Evolutionary conservation across 2,797 vertebrate genomes (phyloP).

Genomic region (Danio tinwini): DNA sequence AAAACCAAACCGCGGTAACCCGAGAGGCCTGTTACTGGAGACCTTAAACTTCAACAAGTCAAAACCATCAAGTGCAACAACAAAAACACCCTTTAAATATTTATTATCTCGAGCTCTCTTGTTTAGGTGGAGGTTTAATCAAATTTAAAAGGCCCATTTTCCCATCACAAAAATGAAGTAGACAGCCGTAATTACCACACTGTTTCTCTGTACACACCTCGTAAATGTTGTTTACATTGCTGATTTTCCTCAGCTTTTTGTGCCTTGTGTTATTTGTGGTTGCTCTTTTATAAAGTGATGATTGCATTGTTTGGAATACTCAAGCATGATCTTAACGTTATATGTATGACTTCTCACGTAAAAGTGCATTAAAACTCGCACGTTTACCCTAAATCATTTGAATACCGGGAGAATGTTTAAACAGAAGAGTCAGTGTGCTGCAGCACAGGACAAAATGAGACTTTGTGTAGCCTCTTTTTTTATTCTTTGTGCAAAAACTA

Average conservation of each 20-base stretch:
- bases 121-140: slow-evolving; percentile 29
- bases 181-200: slow-evolving; percentile 27
- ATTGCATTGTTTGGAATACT: slow-evolving; percentile 32
- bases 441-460: slow-evolving; percentile 36
- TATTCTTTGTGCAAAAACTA: background rate
- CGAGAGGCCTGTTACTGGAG: slow-evolving; percentile 27
- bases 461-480: slow-evolving; percentile 38
- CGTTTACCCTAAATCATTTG: slow-evolving; percentile 9
- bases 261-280: slow-evolving; percentile 43
- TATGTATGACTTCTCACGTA: slow-evolving; percentile 4
- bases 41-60: slow-evolving; percentile 18
- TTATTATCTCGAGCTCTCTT: slow-evolving; percentile 38
- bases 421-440: slow-evolving; percentile 40
- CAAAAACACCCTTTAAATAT: slow-evolving; percentile 42
- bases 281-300: slow-evolving; percentile 42
- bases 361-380: slow-evolving; percentile 16
- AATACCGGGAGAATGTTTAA: slow-evolving; percentile 26
- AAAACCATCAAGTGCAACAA: slow-evolving; percentile 27
- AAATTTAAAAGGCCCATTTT: slow-evolving; percentile 47
- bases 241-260: slow-evolving; percentile 22
- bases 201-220: slow-evolving; percentile 40
- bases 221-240: slow-evolving; percentile 43
- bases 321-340: slow-evolving; percentile 17
- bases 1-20: slow-evolving; percentile 24
- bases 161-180: slow-evolving; percentile 37